Percentiles rank a stretch among this genome's conserved stretches.
phyloP scores from a whole-genome alignment of 2,888 invertebrate genomes.

The Mythimna vitellina region DNA sequence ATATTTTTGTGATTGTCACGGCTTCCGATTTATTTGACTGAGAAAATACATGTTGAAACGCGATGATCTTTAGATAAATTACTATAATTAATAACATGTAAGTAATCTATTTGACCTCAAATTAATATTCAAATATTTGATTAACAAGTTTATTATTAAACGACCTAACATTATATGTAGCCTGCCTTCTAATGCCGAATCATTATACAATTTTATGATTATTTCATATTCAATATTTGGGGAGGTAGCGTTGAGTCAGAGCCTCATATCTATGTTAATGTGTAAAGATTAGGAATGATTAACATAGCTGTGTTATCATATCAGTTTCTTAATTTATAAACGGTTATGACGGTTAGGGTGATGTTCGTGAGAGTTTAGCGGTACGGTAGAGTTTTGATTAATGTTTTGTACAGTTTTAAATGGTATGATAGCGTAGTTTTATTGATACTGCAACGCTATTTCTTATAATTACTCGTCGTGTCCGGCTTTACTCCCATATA shows the following conservation, averaged over 20 bases:
- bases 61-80: too few relatives aligned
- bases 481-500: not conserved
- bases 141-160: not conserved
- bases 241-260: slow-evolving; percentile 5
- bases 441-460: not conserved
- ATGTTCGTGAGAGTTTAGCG: not conserved
- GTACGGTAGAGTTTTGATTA: slow-evolving; percentile 1
- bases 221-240: slow-evolving; percentile 25
- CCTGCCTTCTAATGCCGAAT: slow-evolving; percentile 18
- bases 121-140: slow-evolving; percentile 3
- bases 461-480: not conserved
- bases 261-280: slow-evolving; percentile 25
- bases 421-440: not conserved
- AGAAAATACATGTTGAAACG: not conserved
- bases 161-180: not conserved
- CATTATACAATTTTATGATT: slow-evolving; percentile 20
- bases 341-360: not conserved
- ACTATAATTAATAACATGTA: not conserved
- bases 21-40: too few relatives aligned
- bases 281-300: slow-evolving; percentile 11
- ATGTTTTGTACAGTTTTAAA: slow-evolving; percentile 8
- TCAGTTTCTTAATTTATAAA: slow-evolving; percentile 16
- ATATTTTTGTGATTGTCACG: too few relatives aligned
- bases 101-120: not conserved
- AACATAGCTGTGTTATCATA: slow-evolving; percentile 16